phyloP scores from a whole-genome alignment of 2,888 invertebrate species.

The Epirrita christyi region DNA sequence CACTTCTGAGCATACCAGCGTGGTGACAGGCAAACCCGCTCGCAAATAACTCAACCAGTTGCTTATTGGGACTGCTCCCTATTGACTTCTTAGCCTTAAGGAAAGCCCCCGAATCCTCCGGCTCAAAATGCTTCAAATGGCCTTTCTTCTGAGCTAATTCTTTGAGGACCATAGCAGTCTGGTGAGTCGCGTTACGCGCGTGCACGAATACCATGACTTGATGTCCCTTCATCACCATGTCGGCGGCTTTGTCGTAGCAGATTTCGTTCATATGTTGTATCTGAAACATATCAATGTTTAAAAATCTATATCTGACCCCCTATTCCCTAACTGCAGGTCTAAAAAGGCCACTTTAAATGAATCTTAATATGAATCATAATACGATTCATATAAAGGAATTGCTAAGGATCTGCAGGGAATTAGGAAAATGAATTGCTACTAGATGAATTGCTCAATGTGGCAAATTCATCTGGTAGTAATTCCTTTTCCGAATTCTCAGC shows the following conservation, averaged over 20 bases:
- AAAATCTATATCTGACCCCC: no score
- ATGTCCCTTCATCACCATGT: constrained; percentile 94
- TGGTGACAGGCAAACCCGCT: constrained; percentile 98
- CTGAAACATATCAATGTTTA: no score
- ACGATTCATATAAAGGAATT: no score
- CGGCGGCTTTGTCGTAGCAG: constrained; percentile 96
- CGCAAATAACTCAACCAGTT: constrained; percentile 92
- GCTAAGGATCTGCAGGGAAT: no score
- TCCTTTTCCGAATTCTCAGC: no score
- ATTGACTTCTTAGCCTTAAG: constrained; percentile 89
- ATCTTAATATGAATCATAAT: no score
- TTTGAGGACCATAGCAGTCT: constrained; percentile 93
- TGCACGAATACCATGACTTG: constrained; percentile 99
- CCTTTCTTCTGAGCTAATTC: constrained; percentile 92
- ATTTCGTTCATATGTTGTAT: constrained; percentile 94
- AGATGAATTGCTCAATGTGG: no score
- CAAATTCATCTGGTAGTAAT: no score
- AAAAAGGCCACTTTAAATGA: no score
- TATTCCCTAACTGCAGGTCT: no score
- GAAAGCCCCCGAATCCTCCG: constrained; percentile 86
- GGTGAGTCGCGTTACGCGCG: constrained; percentile 97
- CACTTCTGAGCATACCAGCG: constrained; percentile 96
- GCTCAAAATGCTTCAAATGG: constrained; percentile 88
- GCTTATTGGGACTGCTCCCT: constrained; percentile 90
- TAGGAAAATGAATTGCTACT: no score